Conservation (phyloP, 2,797 vertebrate species). For the Tapirus indicus region DNA sequence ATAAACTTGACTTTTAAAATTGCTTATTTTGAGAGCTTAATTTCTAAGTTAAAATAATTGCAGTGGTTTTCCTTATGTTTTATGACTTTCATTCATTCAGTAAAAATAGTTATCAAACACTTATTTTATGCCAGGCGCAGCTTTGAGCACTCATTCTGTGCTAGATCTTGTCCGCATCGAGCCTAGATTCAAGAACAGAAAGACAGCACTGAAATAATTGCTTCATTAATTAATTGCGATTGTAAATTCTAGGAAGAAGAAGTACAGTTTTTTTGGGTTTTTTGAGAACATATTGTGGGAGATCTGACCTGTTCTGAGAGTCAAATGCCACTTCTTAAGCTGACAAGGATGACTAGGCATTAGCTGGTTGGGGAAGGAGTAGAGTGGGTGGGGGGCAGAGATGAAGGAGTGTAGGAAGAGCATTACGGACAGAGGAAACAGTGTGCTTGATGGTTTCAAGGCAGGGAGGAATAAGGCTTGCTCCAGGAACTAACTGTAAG, state of each 20-base stretch:
- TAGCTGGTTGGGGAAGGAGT: background rate
- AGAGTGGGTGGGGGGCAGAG: background rate
- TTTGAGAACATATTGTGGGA: constrained; percentile 14
- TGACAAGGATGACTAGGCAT: background rate
- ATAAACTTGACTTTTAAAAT: constrained; percentile 35
- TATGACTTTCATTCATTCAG: background rate
- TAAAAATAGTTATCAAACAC: background rate
- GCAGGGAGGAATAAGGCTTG: background rate
- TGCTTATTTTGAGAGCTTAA: background rate
- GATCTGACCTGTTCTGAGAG: background rate
- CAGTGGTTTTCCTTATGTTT: background rate
- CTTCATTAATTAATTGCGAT: background rate
- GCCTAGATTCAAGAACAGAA: background rate
- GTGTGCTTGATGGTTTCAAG: background rate
- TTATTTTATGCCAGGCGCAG: background rate
- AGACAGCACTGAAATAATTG: background rate
- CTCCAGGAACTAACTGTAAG: background rate
- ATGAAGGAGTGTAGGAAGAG: background rate
- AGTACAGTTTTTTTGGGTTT: background rate
- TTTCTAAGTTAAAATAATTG: constrained; percentile 41
- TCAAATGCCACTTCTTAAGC: background rate
- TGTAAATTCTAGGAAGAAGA: background rate
- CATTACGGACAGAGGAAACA: background rate
- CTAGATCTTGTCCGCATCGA: background rate
- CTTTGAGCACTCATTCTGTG: background rate